A percentile compares a stretch with the other conserved stretches of the same genome.
phyloP scores from a whole-genome alignment of 2,797 vertebrate genomes.

The Stomatorhinus walkeri region DNA sequence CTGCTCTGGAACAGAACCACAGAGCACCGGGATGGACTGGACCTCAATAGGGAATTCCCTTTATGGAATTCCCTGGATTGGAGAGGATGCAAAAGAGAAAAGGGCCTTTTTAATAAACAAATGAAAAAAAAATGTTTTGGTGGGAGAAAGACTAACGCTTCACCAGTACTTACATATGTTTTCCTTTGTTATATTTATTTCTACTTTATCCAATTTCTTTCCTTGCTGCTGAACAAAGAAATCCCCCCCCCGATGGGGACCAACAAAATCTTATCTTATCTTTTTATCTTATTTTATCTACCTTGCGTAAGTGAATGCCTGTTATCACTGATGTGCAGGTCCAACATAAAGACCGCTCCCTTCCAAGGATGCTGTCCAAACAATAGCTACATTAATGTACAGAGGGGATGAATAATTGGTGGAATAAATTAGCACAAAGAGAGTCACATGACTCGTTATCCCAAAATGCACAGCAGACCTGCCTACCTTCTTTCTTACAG shows the following conservation, averaged over 20 bases:
- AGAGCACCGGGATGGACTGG: not conserved
- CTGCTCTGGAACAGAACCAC: not conserved
- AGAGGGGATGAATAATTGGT: not conserved
- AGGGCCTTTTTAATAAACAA: not conserved
- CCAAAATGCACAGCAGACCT: not conserved
- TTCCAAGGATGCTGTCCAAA: not conserved
- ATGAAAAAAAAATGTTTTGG: not conserved
- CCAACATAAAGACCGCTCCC: not conserved
- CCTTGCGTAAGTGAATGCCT: not conserved
- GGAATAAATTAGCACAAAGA: not conserved
- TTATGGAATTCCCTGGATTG: not conserved
- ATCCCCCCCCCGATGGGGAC: not conserved
- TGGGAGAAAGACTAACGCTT: not conserved
- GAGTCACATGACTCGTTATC: not conserved
- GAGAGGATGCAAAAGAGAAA: not conserved
- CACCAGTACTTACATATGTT: not conserved
- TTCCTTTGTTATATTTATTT: not conserved
- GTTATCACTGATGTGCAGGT: not conserved
- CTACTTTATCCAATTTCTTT: not conserved
- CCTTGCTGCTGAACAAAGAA: not conserved
- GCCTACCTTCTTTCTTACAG: not conserved
- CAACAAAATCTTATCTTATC: not conserved
- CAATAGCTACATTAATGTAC: not conserved
- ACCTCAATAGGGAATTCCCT: not conserved
- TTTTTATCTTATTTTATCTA: not conserved